Percentiles rank a stretch among this genome's conserved stretches.
Conservation (phyloP, 2,888 invertebrate species). For the Cataglyphis livida region DNA sequence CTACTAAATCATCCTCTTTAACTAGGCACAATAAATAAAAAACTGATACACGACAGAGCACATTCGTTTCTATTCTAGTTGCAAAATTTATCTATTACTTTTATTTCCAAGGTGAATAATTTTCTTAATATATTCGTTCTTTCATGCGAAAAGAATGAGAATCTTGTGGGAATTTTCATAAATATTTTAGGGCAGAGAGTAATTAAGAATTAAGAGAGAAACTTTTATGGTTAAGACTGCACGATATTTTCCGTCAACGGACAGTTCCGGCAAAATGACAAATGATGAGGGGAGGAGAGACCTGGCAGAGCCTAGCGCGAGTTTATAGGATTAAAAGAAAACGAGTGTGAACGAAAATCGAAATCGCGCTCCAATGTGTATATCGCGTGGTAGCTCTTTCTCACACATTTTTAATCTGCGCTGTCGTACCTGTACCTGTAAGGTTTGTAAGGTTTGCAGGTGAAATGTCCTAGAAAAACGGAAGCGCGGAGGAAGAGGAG, state of each 20-base stretch:
- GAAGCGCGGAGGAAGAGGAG: not conserved
- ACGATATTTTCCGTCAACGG: conserved; percentile 35
- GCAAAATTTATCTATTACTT: not conserved
- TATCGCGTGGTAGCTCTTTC: not conserved
- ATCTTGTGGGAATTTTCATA: not conserved
- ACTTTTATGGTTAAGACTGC: conserved; percentile 32
- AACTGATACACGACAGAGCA: too few relatives aligned
- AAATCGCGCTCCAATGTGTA: not conserved
- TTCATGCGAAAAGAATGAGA: not conserved
- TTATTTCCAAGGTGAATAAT: not conserved
- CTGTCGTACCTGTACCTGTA: not conserved
- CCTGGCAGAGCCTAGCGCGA: conserved; percentile 8
- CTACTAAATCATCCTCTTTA: not conserved
- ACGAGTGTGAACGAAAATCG: not conserved
- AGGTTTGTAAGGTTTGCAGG: not conserved
- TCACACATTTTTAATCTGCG: conserved; percentile 12
- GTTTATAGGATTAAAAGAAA: conserved; percentile 49
- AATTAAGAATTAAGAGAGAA: conserved; percentile 39
- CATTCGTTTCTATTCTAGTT: not conserved
- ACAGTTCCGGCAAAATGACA: conserved; percentile 32
- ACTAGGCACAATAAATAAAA: not conserved
- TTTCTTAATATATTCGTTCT: not conserved
- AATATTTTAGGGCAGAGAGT: conserved; percentile 22
- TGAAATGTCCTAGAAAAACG: conserved; percentile 13
- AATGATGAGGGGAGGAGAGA: not conserved